Conservation (phyloP, 2,797 vertebrate genomes). For the Pogoniulus pusillus region DNA sequence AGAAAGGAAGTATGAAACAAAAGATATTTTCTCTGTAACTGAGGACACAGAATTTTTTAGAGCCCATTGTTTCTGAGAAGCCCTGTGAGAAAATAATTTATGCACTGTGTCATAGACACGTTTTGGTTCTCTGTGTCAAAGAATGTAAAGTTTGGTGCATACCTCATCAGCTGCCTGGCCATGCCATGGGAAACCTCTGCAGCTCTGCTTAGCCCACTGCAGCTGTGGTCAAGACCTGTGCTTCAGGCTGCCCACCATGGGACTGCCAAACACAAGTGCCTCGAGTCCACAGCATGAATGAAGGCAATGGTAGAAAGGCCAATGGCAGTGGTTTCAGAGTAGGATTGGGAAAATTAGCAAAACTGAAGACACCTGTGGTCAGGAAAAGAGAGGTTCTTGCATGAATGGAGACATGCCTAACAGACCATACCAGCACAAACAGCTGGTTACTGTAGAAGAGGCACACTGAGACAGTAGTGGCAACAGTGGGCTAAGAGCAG, state of each 20-base stretch:
- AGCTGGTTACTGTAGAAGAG: neutral
- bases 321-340: neutral
- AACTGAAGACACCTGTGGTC: neutral
- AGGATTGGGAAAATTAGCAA: neutral
- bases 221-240: neutral
- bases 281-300: neutral
- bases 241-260: neutral
- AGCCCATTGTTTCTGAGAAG: neutral
- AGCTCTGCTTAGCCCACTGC: rapidly evolving
- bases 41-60: neutral
- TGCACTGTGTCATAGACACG: neutral
- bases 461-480: neutral
- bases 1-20: neutral
- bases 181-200: neutral
- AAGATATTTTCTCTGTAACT: neutral
- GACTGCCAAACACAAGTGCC: neutral
- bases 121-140: neutral
- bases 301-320: neutral
- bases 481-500: neutral
- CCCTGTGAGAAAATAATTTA: neutral
- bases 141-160: rapidly evolving
- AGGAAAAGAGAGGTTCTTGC: neutral
- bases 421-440: neutral
- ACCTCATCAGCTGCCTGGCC: neutral
- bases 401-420: rapidly evolving